Evolutionary conservation across 1,140 invertebrate genomes (phyloP).

Genomic region (Rhyacophila brunnea): DNA sequence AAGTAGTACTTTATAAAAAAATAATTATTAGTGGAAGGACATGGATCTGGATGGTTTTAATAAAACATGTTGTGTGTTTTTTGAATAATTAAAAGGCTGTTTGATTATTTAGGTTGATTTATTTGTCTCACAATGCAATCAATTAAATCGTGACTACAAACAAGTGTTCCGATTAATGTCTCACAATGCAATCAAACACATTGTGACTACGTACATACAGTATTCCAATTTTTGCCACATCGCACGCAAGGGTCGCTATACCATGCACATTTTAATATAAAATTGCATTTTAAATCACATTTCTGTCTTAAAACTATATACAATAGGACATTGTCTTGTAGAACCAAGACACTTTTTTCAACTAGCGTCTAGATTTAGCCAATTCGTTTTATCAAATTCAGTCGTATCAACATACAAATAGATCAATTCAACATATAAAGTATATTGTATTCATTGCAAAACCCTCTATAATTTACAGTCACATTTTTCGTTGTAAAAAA

Average conservation of each 20-base stretch:
- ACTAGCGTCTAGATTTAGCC: conserved; percentile 17
- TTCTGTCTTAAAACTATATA: conserved; percentile 26
- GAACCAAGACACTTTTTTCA: conserved; percentile 32
- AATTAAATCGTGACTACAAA: conserved; percentile 29
- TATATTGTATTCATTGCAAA: conserved; percentile 10
- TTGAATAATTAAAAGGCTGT: no score
- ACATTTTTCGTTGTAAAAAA: no score
- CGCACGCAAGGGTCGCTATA: conserved; percentile 11
- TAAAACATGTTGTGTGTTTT: no score
- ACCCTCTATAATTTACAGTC: conserved; percentile 9
- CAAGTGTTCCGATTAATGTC: not conserved
- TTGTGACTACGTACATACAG: conserved; percentile 24
- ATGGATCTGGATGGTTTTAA: no score
- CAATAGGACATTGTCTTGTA: conserved; percentile 37
- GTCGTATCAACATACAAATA: conserved; percentile 33
- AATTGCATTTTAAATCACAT: conserved; percentile 33
- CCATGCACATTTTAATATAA: conserved; percentile 32
- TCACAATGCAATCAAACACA: conserved; percentile 18
- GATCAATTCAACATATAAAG: conserved; percentile 25
- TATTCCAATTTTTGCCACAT: conserved; percentile 4
- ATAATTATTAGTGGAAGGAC: no score
- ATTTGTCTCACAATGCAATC: conserved; percentile 28
- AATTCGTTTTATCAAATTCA: conserved; percentile 34
- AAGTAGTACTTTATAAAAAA: no score
- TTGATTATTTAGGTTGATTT: conserved; percentile 7